Conservation (phyloP, 2,113 vertebrate genomes). For the Craseonycteris thonglongyai region DNA sequence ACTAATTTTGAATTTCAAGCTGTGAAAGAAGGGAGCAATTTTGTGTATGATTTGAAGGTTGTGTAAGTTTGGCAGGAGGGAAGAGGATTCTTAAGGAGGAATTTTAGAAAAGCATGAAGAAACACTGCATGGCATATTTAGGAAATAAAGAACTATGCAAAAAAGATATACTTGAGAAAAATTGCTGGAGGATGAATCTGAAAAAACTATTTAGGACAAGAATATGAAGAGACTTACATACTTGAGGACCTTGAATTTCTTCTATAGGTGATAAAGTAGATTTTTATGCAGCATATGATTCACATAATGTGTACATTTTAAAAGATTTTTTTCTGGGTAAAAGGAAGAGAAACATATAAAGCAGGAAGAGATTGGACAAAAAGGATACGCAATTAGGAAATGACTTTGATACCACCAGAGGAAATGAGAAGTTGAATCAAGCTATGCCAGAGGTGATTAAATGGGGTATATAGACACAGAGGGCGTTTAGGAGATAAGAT, state of each 20-base stretch:
- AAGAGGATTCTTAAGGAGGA: neutral
- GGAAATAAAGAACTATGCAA: neutral
- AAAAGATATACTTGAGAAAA: neutral
- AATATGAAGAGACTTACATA: neutral
- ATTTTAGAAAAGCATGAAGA: neutral
- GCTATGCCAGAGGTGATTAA: neutral
- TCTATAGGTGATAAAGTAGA: neutral
- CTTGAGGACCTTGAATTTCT: neutral
- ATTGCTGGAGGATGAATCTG: neutral
- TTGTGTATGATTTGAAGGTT: neutral
- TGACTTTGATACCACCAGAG: neutral
- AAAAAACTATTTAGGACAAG: neutral
- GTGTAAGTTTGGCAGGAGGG: neutral
- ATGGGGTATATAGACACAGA: neutral
- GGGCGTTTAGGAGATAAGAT: neutral
- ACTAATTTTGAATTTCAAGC: neutral
- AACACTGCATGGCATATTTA: neutral
- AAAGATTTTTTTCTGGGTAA: neutral
- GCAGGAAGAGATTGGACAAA: neutral
- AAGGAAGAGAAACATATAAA: neutral
- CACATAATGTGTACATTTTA: neutral
- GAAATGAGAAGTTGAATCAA: neutral
- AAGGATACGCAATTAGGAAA: neutral
- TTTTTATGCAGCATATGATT: neutral
- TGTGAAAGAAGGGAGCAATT: neutral